Evolutionary conservation across 2,888 invertebrate genomes (phyloP), one percentile per base, ranked within the genome.

Genomic region (Laothoe populi): DNA sequence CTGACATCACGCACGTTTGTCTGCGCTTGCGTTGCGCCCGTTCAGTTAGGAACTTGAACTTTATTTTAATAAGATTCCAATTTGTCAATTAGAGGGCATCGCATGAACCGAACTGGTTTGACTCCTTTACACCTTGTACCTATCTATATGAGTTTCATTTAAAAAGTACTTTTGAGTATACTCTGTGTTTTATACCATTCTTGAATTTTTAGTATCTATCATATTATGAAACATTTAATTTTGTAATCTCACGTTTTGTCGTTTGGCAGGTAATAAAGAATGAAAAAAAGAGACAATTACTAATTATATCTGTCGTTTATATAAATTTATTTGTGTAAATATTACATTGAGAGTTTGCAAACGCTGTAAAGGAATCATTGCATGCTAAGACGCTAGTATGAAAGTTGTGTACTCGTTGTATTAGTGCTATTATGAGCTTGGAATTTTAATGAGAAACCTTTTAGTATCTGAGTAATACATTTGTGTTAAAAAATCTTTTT

Each of bases 21-120:
- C 74, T 79, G 86, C 85, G 87, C 84, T 76, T 70, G 80, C 77
- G 77, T 74, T 65, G 73, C 67, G 74, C 72, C 79, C 77, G 78
- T 81, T 86, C 86, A 84, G 84, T 88, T 87, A 86, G 81, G 83
- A 92, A 88, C 88, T 87, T 90, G 90, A 90, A 89, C 92, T 93
- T 93, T 91, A 93, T 92, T 93, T 92, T 94, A 94, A 94, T 94
- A 94, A 94, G 94, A 94, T 94, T 94, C 94, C 94, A 94, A 95
- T 95, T 95, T 95, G 94, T 95, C 95, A 94, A 94, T 94, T 94
- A 94, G 92, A 92, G 93, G 92, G 92, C 90, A 88, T 87, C 87
- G 89, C 83, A 85, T 88, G 86, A 81, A 81, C 80, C 69, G 83
- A 90, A 91, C 91, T 79, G 89, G 90, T 91, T 91, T 89, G 85